Base-by-base conservation (phyloP, 1,140 invertebrate species). In the Dinoponera quadriceps region DNA sequence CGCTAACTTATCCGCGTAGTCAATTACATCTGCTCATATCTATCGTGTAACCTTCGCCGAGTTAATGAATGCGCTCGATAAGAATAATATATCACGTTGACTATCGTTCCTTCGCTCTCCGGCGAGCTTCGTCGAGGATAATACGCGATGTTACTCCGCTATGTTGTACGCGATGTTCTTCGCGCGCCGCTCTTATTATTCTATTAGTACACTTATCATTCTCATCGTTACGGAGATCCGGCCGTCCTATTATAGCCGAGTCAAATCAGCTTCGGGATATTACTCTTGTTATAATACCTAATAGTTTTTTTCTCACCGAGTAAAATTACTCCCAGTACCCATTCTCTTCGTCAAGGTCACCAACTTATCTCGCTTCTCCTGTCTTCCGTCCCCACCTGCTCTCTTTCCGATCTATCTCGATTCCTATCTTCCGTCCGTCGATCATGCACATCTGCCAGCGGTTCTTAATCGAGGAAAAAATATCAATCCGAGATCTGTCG, bases 311-410 rank as follows among this genome's bases (percentile, higher is more conserved):
- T 65, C 4, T 68, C 20, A 13, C 33, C 27, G 5, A n/a, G n/a
- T 68, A 27, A 78, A 78, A 78, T 78, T 78, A 78, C 29, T 68
- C 13, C 29, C 63, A 16, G 49, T 27, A 55, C 68, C 51, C 75
- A 68, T 78, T 78, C 63, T 57, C 62, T 68, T 57, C 49, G 27
- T 13, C 63, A 68, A 78, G 63, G 51, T 82, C 55, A 77, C 57
- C 72, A 77, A 82, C 75, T 77, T 66, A 63, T 85, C 80, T 78
- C 60, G 62, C 65, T 84, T 57, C 63, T 81, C 65, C 54, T 66
- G 29, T 54, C 49, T 71, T 71, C 27, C 38, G 13, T 48, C 75
- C 49, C 29, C 38, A 48, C 57, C 49, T 60, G 51, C 38, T 77
- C 18, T 66, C 54, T 33, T 7, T 82, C 20, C 20, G 29, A 77